Evolutionary conservation across 2,113 vertebrate species (phyloP).

Genomic region (Epinephelus lanceolatus): DNA sequence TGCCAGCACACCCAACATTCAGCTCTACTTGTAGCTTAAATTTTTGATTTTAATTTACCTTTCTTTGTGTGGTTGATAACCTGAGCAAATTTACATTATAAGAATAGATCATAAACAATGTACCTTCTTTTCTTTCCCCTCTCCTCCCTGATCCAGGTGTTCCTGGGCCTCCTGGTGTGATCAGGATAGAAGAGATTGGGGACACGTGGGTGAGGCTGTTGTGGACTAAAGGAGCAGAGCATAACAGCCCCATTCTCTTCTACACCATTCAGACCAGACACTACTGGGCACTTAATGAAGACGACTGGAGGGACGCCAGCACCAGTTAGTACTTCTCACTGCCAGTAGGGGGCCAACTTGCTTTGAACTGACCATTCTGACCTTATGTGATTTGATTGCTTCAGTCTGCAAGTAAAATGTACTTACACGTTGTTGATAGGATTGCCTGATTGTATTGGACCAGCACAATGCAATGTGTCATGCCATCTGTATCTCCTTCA

Average conservation of each 20-base stretch:
- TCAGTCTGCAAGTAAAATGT: background rate
- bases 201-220: constrained; percentile 91
- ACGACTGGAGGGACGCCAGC: constrained; percentile 94
- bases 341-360: constrained; percentile 42
- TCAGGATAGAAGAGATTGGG: constrained; percentile 91
- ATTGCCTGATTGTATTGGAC: background rate
- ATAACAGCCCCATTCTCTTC: constrained; percentile 93
- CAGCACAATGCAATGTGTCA: background rate
- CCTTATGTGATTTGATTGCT: background rate
- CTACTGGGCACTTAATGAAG: constrained; percentile 85
- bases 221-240: constrained; percentile 94
- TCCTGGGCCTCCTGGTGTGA: constrained; percentile 94
- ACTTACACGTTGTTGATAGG: background rate
- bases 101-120: background rate
- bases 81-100: background rate
- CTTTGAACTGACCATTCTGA: background rate
- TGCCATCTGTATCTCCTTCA: constrained; percentile 64
- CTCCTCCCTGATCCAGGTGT: constrained; percentile 83
- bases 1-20: no score
- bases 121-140: background rate
- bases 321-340: constrained; percentile 85
- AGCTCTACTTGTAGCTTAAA: no score
- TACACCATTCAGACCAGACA: constrained; percentile 93
- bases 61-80: background rate
- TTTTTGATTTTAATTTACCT: no score